Conservation (phyloP, 1,140 invertebrate genomes). For the Drosophila teissieri region DNA sequence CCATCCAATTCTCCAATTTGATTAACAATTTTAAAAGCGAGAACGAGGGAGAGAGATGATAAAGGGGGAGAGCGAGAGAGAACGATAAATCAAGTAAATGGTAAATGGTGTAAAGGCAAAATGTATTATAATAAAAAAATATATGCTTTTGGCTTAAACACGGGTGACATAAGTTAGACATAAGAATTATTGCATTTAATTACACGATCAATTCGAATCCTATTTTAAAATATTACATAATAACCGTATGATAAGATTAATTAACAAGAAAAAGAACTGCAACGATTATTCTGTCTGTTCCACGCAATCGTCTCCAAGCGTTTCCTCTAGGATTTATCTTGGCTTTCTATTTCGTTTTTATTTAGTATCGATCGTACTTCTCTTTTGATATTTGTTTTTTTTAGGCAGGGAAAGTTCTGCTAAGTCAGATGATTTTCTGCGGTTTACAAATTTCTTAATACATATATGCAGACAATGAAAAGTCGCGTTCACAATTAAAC, state of each 20-base stretch:
- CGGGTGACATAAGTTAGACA: conserved; percentile 53
- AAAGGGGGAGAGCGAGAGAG: not conserved
- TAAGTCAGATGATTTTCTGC: conserved; percentile 18
- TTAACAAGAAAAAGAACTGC: conserved; percentile 69
- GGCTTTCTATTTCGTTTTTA: conserved; percentile 32
- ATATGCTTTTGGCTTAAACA: conserved; percentile 49
- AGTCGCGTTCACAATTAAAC: not conserved
- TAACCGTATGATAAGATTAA: conserved; percentile 64
- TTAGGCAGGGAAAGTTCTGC: conserved; percentile 27
- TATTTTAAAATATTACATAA: conserved; percentile 69
- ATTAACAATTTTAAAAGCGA: not conserved
- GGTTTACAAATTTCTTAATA: conserved; percentile 11
- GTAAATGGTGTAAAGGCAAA: conserved; percentile 8
- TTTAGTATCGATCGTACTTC: conserved; percentile 33
- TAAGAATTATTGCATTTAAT: conserved; percentile 62
- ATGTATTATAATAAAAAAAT: conserved; percentile 13
- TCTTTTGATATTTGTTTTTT: not conserved
- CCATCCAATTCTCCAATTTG: conserved; percentile 3
- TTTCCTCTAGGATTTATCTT: conserved; percentile 49
- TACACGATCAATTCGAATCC: conserved; percentile 61
- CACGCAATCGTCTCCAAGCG: conserved; percentile 7
- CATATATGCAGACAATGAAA: not conserved
- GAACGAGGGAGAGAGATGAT: not conserved
- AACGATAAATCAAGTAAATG: conserved; percentile 3
- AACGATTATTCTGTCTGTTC: conserved; percentile 46